Base-by-base conservation (phyloP, 2,888 invertebrate genomes). In the Catocala fraxini region DNA sequence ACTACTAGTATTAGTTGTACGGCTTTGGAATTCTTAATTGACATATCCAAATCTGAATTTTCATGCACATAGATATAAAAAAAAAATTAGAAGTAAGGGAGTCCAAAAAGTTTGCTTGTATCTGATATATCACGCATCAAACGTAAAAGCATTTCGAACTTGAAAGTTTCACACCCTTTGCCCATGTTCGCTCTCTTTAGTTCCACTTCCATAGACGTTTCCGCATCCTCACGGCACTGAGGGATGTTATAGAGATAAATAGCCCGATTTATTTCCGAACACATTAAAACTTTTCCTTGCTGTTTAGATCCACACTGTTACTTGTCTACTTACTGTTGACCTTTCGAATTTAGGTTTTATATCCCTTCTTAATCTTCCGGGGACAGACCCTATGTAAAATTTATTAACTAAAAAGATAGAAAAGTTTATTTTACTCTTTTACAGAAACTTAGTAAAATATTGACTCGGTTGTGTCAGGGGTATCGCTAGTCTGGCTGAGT, bases 201-300 rank as follows among this genome's bases (percentile, higher is more conserved):
- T 59, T 48, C 51, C 58, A 42, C 53, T 59, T 48, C 51, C 58
- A 42, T 56, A 56, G 61, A 56, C 53, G 47, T 56, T 58, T 49
- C 71, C 66, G 71, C 67, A 64, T 58, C 34, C 72, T 70, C 75
- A 67, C 73, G 77, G 69, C 80, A 75, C 79, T 72, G 71, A 73
- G 80, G 83, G 80, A 77, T 79, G 82, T 83, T 87, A 88, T 89
- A 88, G 88, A 90, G 88, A 89, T 85, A 90, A 90, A 92, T 87
- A 84, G 86, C 72, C 81, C 84, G 86, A 89, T 90, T 90, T 90
- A 90, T 91, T 86, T 85, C 87, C 79, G 71, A 87, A 87, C 84
- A 81, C 89, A 89, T 91, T 90, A 89, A 89, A 91, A 90, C 85
- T 89, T 91, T 85, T 79, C 75, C 75, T 67, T 76, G 73, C 73